phyloP scores from a whole-genome alignment of 2,113 vertebrate species.

The Rhabdornis inornatus region DNA sequence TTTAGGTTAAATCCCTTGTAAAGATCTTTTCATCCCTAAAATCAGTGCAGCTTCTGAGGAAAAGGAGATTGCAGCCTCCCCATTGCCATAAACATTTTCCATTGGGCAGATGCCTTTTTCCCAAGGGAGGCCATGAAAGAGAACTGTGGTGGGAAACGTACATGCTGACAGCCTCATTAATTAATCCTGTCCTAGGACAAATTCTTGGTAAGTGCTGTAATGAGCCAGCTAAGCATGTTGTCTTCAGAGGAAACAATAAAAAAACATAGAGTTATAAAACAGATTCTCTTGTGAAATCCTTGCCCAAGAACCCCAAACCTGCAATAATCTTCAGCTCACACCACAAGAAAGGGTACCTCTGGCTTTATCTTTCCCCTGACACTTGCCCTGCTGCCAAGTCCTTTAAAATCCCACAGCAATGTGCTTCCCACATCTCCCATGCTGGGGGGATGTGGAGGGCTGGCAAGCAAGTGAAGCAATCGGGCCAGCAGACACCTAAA shows the following conservation, averaged over 20 bases:
- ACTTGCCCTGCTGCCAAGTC: neutral
- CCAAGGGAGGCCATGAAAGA: neutral
- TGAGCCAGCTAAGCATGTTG: slow-evolving; percentile 3
- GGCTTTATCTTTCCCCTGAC: neutral
- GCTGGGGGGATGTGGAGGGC: neutral
- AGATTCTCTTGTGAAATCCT: slow-evolving; percentile 5
- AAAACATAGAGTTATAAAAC: neutral
- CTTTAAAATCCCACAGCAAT: neutral
- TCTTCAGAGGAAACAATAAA: neutral
- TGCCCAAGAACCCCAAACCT: neutral
- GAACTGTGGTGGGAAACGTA: neutral
- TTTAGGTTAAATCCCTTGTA: neutral
- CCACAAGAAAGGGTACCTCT: neutral
- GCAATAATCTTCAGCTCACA: neutral
- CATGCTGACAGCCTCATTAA: neutral
- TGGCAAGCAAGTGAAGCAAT: neutral
- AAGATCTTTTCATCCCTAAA: neutral
- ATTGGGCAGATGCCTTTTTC: neutral
- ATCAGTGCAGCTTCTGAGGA: neutral
- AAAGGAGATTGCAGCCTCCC: neutral
- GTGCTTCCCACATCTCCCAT: neutral
- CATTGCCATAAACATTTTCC: neutral
- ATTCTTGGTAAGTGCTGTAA: slow-evolving; percentile 40
- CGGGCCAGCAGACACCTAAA: neutral
- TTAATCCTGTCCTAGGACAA: neutral